Conservation (phyloP, 2,888 invertebrate species). For the Hirtodrosophila confusa region DNA sequence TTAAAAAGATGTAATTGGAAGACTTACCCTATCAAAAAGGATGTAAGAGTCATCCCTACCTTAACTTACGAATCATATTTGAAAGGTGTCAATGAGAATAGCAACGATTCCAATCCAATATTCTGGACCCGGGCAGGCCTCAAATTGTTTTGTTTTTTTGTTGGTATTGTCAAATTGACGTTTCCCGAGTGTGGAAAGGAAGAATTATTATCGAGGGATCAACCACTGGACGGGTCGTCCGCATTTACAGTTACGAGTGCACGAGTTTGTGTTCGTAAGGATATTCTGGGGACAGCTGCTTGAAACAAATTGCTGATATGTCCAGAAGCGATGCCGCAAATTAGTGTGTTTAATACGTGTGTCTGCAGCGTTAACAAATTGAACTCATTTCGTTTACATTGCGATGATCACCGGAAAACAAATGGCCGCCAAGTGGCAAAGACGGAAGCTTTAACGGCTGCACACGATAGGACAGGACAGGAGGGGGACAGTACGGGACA, state of each 20-base stretch:
- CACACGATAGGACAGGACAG: conserved; percentile 16
- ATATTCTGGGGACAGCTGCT: conserved; percentile 73
- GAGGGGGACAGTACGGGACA: not conserved
- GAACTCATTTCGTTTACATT: conserved; percentile 75
- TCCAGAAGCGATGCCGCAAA: conserved; percentile 79
- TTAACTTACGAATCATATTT: no score
- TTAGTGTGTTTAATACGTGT: conserved; percentile 78
- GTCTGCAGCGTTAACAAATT: conserved; percentile 71
- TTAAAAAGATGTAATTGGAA: no score
- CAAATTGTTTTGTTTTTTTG: conserved; percentile 43
- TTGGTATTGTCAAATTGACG: conserved; percentile 66
- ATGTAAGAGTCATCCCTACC: no score
- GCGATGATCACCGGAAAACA: conserved; percentile 79
- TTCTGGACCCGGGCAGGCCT: conserved; percentile 9
- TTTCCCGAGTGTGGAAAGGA: conserved; percentile 41
- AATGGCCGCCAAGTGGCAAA: conserved; percentile 61
- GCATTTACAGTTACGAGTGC: conserved; percentile 33
- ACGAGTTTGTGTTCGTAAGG: conserved; percentile 9
- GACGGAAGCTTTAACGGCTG: conserved; percentile 51
- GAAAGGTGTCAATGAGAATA: no score
- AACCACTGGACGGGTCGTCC: conserved; percentile 46
- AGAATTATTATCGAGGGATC: conserved; percentile 52
- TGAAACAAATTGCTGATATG: conserved; percentile 77
- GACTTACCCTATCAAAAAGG: no score
- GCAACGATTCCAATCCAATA: no score